A percentile compares a stretch with the other conserved stretches of the same genome.
Evolutionary conservation across 2,113 vertebrate species (phyloP).

Genomic region (Leucosticte australis): DNA sequence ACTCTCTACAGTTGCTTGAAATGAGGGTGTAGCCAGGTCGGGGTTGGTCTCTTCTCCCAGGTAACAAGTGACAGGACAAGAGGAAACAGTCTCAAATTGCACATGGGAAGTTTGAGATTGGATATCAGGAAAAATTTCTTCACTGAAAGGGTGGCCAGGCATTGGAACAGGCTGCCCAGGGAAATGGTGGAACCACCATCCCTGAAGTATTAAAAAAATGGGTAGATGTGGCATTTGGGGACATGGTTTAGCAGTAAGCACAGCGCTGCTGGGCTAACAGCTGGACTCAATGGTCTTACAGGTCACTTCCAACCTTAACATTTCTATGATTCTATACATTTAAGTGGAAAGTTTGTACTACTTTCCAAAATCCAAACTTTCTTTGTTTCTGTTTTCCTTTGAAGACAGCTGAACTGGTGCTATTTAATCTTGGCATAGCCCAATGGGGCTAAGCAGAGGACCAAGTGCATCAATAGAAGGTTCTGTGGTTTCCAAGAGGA

Average conservation of each 20-base stretch:
- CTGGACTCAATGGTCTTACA: not conserved
- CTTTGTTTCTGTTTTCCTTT: not conserved
- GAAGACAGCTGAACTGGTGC: not conserved
- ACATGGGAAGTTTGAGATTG: not conserved
- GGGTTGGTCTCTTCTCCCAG: not conserved
- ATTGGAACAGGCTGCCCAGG: not conserved
- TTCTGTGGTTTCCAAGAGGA: not conserved
- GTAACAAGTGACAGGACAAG: not conserved
- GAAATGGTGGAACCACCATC: not conserved
- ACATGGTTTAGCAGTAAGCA: not conserved
- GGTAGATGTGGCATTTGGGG: no score
- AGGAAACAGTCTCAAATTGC: not conserved
- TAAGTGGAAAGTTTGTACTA: not conserved
- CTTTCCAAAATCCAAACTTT: not conserved
- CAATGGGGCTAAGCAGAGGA: accelerated
- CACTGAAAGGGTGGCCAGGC: not conserved
- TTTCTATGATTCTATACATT: not conserved
- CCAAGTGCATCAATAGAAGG: not conserved
- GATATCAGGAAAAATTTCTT: not conserved
- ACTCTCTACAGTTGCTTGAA: not conserved
- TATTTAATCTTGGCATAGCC: not conserved
- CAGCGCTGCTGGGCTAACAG: not conserved
- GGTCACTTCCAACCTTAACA: not conserved
- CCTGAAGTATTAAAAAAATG: not conserved
- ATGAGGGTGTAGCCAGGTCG: not conserved